Evolutionary conservation across 1,140 invertebrate genomes (phyloP).

Genomic region (Amphibalanus amphitrite): DNA sequence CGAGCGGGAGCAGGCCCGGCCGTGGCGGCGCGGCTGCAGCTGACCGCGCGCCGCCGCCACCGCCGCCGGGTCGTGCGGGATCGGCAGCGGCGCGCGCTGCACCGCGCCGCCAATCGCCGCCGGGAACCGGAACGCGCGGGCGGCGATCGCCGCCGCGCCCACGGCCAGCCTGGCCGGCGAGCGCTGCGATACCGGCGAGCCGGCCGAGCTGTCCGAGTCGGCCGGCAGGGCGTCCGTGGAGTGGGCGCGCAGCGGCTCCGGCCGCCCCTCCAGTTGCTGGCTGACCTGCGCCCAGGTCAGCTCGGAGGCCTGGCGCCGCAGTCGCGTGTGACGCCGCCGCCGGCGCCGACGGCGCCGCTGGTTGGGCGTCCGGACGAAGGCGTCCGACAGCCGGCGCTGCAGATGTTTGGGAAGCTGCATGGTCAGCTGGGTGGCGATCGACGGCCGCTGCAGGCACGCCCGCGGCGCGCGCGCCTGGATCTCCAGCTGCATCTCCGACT

Average conservation of each 20-base stretch:
- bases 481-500: slow-evolving; percentile 52
- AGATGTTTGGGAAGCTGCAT: slow-evolving; percentile 14
- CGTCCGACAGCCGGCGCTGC: slow-evolving; percentile 17
- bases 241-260: not conserved
- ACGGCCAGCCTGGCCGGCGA: not conserved
- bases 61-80: not conserved
- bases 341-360: slow-evolving; percentile 6
- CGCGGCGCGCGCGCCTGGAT: slow-evolving; percentile 42
- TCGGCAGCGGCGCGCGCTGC: not conserved
- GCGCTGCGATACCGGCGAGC: not conserved
- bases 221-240: not conserved
- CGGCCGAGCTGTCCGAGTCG: not conserved
- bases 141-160: not conserved
- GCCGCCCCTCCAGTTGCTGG: not conserved
- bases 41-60: too few species aligned
- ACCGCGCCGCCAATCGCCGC: too few species aligned
- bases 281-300: not conserved
- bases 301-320: slow-evolving; percentile 14
- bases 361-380: slow-evolving; percentile 12
- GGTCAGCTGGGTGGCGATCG: slow-evolving; percentile 34
- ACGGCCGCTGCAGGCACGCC: slow-evolving; percentile 30
- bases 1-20: not conserved
- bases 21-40: not conserved
- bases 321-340: slow-evolving; percentile 5
- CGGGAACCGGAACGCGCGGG: not conserved